Evolutionary conservation across 2,113 vertebrate species (phyloP).

Genomic region (cattle (Bos taurus)): ARS-UCD2.0 NC_037334.1:77569001-77569500

Average conservation of each 20-base stretch:
- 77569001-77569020: background rate
- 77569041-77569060: background rate
- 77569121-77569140: background rate
- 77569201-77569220: background rate
- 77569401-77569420: slow-evolving; percentile 26
- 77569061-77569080: background rate
- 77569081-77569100: background rate
- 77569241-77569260: background rate
- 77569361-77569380: slow-evolving; percentile 1
- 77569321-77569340: background rate
- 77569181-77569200: background rate
- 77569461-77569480: slow-evolving; percentile 78
- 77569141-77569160: background rate
- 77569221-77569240: background rate
- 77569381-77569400: slow-evolving; percentile 69
- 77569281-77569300: background rate
- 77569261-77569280: background rate
- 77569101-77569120: background rate
- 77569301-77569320: background rate
- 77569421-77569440: slow-evolving; percentile 60
- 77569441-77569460: slow-evolving; percentile 78
- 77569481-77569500: slow-evolving; percentile 81
- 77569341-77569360: background rate
- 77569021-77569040: background rate
- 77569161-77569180: background rate